Evolutionary conservation across 2,797 vertebrate species (phyloP).

Genomic region (Sebastes reedi): DNA sequence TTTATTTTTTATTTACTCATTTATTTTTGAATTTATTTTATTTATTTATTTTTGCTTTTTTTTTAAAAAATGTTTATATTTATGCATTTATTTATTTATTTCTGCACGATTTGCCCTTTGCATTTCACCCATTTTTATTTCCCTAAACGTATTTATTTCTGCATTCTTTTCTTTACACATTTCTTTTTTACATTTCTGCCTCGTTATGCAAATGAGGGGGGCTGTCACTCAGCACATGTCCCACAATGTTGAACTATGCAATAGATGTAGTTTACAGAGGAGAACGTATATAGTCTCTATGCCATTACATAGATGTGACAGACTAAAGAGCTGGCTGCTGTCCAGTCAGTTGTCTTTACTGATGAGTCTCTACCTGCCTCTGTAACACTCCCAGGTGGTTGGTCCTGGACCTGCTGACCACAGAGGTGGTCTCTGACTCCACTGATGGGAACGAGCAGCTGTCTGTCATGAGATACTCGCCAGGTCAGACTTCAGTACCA

Average conservation of each 20-base stretch:
- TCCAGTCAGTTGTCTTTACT: background rate
- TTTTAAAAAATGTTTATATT: no score
- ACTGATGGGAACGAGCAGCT: constrained; percentile 92
- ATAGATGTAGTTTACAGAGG: background rate
- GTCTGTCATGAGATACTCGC: constrained; percentile 92
- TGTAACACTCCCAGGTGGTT: constrained; percentile 83
- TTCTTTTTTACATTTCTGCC: no score
- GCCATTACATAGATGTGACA: background rate
- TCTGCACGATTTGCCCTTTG: no score
- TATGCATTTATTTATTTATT: no score
- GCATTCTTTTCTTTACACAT: no score
- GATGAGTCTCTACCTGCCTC: background rate
- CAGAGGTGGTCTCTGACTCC: constrained; percentile 83
- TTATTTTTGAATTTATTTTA: no score
- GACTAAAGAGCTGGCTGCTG: background rate
- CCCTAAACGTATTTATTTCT: no score
- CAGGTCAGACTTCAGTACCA: constrained; percentile 79
- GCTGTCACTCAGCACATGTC: background rate
- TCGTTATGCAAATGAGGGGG: no score
- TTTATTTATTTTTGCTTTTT: no score
- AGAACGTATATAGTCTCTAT: background rate
- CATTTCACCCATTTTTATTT: no score
- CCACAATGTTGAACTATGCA: background rate
- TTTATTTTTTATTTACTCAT: no score
- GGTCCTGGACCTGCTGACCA: constrained; percentile 87